Conservation (phyloP, 1,140 invertebrate species). For the Maniola jurtina region DNA sequence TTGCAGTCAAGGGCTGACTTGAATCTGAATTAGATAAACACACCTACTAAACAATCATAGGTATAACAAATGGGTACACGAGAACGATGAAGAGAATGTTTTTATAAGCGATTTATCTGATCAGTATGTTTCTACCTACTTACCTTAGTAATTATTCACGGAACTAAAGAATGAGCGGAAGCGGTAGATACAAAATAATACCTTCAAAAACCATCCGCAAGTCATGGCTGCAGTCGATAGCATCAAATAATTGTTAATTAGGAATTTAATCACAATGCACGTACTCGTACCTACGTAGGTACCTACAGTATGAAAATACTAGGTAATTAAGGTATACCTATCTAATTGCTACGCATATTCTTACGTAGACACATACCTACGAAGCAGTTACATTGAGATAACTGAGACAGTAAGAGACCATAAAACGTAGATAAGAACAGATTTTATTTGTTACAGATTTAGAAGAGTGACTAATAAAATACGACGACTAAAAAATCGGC, state of each 20-base stretch:
- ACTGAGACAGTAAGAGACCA: too few species aligned
- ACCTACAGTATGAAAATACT: neutral
- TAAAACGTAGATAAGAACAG: too few species aligned
- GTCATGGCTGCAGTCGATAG: constrained; percentile 24
- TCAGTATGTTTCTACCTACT: constrained; percentile 15
- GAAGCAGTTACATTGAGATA: too few species aligned
- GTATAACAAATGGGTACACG: neutral
- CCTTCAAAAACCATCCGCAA: constrained; percentile 31
- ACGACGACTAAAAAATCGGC: too few species aligned
- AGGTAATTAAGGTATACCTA: too few species aligned
- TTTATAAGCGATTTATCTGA: constrained; percentile 24
- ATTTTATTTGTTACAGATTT: too few species aligned
- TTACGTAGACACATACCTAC: too few species aligned
- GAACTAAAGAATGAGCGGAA: constrained; percentile 38
- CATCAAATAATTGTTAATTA: constrained; percentile 35
- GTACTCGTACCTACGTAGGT: neutral
- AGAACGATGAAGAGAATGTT: constrained; percentile 11
- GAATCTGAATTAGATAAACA: too few species aligned
- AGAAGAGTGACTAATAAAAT: too few species aligned
- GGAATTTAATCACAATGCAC: constrained; percentile 14
- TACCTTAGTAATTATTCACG: constrained; percentile 24
- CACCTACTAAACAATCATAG: too few species aligned
- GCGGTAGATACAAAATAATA: constrained; percentile 28
- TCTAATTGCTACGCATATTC: too few species aligned
- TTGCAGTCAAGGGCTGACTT: too few species aligned